Evolutionary conservation across 2,113 vertebrate genomes (phyloP).

Genomic region (Nicator chloris): DNA sequence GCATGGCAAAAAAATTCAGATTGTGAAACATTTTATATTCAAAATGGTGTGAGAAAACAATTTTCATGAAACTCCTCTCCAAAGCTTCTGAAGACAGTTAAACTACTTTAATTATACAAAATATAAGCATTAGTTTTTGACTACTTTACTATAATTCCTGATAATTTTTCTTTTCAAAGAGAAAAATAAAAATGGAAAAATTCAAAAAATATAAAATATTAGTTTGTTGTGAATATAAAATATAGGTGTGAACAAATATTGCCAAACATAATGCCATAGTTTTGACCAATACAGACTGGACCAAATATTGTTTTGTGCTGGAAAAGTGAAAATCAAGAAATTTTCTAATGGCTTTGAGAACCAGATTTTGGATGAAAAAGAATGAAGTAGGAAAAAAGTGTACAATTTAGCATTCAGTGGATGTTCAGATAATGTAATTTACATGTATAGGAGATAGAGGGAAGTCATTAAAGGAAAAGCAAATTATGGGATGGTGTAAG

Average conservation of each 20-base stretch:
- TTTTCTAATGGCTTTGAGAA: not conserved
- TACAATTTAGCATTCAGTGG: not conserved
- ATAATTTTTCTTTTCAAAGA: not conserved
- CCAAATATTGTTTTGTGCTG: not conserved
- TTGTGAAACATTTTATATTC: not conserved
- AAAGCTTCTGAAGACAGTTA: not conserved
- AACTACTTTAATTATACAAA: not conserved
- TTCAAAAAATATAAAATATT: not conserved
- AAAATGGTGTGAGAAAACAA: not conserved
- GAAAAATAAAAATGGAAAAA: not conserved
- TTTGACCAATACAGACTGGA: not conserved
- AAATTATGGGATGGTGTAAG: slow-evolving; percentile 15
- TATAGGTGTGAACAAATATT: not conserved
- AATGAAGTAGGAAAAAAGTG: not conserved
- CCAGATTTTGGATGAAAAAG: not conserved
- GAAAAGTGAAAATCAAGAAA: not conserved
- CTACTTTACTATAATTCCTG: not conserved
- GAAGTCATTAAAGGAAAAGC: slow-evolving; percentile 30
- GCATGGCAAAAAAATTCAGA: not conserved
- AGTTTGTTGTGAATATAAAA: not conserved
- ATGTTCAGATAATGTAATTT: slow-evolving; percentile 2
- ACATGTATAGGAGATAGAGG: not conserved
- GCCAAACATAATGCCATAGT: not conserved
- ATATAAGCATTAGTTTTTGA: not conserved
- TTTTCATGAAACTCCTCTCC: not conserved